phyloP scores from a whole-genome alignment of 2,797 vertebrate species.

The Acanthopagrus latus region DNA sequence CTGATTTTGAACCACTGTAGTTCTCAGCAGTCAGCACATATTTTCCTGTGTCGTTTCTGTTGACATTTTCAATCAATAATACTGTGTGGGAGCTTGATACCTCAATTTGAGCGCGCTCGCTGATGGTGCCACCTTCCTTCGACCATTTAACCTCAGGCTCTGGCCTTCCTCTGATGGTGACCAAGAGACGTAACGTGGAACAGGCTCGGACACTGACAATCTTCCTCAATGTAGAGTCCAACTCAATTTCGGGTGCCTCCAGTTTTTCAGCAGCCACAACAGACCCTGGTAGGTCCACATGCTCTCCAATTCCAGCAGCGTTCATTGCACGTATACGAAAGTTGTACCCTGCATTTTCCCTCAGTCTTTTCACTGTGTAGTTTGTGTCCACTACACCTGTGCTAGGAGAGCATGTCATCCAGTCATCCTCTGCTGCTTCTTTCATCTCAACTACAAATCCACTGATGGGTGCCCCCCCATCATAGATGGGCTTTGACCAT shows the following conservation, averaged over 20 bases:
- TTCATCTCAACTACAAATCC: constrained; percentile 94
- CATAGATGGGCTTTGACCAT: constrained; percentile 97
- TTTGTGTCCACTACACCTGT: constrained; percentile 90
- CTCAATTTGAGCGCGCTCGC: constrained; percentile 93
- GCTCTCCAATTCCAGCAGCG: constrained; percentile 92
- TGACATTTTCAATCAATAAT: constrained; percentile 95
- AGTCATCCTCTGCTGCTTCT: constrained; percentile 90
- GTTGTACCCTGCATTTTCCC: constrained; percentile 93
- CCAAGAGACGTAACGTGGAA: constrained; percentile 92
- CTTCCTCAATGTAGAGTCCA: constrained; percentile 94
- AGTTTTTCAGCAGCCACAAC: constrained; percentile 90
- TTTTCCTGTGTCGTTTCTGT: constrained; percentile 95
- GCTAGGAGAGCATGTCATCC: constrained; percentile 91
- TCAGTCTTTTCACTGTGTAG: constrained; percentile 92
- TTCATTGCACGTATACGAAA: constrained; percentile 95
- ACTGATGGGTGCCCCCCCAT: constrained; percentile 92
- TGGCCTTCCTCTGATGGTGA: constrained; percentile 94
- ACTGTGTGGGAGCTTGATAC: constrained; percentile 92
- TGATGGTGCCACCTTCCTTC: constrained; percentile 91
- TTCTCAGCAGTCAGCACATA: constrained; percentile 95
- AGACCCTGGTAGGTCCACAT: constrained; percentile 87
- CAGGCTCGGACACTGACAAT: constrained; percentile 92
- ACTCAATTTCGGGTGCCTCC: constrained; percentile 96
- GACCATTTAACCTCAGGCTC: constrained; percentile 98
- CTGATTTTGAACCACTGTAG: constrained; percentile 93